Percentiles rank a stretch among this genome's conserved stretches.
phyloP scores from a whole-genome alignment of 2,113 vertebrate genomes.

The Raja brachyura region DNA sequence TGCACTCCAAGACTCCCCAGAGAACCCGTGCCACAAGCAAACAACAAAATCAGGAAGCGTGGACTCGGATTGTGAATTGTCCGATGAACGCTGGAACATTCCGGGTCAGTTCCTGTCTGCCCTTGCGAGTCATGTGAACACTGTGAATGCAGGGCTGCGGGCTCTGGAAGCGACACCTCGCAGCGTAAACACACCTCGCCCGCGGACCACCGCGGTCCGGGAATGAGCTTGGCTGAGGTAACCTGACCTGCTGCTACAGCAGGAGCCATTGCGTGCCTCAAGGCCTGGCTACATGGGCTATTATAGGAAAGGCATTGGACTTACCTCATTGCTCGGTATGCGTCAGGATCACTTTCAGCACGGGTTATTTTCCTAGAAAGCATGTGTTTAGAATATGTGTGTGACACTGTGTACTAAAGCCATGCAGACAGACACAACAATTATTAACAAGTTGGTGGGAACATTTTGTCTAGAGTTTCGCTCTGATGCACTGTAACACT shows the following conservation, averaged over 20 bases:
- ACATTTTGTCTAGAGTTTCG: conserved; percentile 12
- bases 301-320: conserved; percentile 16
- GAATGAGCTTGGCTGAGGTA: background rate
- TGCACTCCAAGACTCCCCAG: background rate
- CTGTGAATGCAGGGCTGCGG: conserved; percentile 11
- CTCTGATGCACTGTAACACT: no score
- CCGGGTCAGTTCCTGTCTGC: conserved; percentile 37
- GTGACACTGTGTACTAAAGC: background rate
- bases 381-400: background rate
- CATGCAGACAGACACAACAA: background rate
- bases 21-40: conserved; percentile 7
- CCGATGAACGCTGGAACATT: conserved; percentile 29
- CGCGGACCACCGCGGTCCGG: background rate
- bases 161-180: background rate
- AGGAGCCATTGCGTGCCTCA: background rate
- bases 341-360: conserved; percentile 1
- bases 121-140: background rate
- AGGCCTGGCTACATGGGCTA: background rate
- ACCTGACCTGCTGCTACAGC: background rate
- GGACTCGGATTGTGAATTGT: conserved; percentile 31
- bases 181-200: conserved; percentile 18
- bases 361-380: conserved; percentile 17
- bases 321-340: conserved; percentile 5
- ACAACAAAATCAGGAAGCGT: conserved; percentile 35
- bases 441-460: background rate